Evolutionary conservation across 2,888 invertebrate genomes (phyloP).

Genomic region (Glomeris marginata): DNA sequence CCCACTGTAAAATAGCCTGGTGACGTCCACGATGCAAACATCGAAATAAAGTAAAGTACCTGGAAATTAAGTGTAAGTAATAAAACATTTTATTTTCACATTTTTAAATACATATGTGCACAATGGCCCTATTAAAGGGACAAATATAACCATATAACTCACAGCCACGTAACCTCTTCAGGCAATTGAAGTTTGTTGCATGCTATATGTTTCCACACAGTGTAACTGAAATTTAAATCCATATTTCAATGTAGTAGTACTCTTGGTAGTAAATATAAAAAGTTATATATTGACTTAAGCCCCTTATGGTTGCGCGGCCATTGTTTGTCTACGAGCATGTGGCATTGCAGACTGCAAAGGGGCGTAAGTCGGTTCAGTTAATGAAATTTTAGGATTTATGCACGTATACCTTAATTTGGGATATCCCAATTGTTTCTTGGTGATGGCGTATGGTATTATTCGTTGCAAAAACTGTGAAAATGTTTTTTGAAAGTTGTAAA

Average conservation of each 20-base stretch:
- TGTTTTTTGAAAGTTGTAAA: no score
- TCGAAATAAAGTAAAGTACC: conserved; percentile 12
- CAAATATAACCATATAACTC: neutral
- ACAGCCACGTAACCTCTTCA: conserved; percentile 14
- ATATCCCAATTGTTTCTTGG: conserved; percentile 9
- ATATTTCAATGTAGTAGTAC: no score
- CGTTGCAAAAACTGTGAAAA: conserved; percentile 10
- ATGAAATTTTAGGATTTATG: neutral
- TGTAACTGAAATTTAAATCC: conserved; percentile 8
- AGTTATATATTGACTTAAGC: no score
- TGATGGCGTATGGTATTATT: conserved; percentile 12
- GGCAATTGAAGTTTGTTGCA: conserved; percentile 14
- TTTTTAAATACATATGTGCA: neutral
- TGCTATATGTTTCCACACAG: conserved; percentile 16
- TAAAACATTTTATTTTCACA: neutral
- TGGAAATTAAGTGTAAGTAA: neutral
- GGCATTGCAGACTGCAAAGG: no score
- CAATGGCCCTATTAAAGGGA: neutral
- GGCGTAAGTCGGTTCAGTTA: no score
- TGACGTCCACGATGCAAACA: conserved; percentile 7
- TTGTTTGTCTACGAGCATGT: no score
- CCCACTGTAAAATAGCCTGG: conserved; percentile 13
- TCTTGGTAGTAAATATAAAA: no score
- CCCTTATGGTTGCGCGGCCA: no score
- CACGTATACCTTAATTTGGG: conserved; percentile 13